Evolutionary conservation across 2,113 vertebrate genomes (phyloP).

Genomic region (Athene cunicularia): DNA sequence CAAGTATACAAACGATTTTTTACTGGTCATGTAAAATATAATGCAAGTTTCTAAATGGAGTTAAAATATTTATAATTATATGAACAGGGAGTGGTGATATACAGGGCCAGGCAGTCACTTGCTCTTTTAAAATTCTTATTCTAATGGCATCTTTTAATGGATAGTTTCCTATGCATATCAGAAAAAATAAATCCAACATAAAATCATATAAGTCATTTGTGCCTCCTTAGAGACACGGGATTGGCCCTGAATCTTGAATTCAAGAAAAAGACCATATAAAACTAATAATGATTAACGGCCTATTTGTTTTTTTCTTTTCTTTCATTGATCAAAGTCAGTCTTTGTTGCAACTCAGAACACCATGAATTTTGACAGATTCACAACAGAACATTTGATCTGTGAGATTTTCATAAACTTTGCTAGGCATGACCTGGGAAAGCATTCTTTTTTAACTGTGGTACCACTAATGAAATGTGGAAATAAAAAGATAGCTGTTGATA

Average conservation of each 20-base stretch:
- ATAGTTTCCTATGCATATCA: not conserved
- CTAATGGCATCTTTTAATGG: not conserved
- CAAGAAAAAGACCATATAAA: not conserved
- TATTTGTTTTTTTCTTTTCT: not conserved
- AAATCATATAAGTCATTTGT: not conserved
- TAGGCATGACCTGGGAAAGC: not conserved
- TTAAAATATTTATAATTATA: not conserved
- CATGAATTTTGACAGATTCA: not conserved
- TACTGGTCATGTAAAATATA: not conserved
- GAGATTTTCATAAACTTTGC: not conserved
- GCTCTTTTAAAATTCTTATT: not conserved
- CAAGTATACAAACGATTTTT: not conserved
- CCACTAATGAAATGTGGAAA: not conserved
- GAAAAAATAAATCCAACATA: not conserved
- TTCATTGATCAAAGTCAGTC: not conserved
- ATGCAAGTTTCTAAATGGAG: not conserved
- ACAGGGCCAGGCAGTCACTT: not conserved
- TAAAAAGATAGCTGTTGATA: not conserved
- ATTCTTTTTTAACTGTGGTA: not conserved
- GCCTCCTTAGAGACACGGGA: not conserved
- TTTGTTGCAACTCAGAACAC: not conserved
- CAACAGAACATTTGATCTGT: not conserved
- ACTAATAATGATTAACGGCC: not conserved
- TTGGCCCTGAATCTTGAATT: not conserved
- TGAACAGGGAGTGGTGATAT: not conserved